phyloP scores from a whole-genome alignment of 2,888 invertebrate genomes.

The Cryptus viduatorius region DNA sequence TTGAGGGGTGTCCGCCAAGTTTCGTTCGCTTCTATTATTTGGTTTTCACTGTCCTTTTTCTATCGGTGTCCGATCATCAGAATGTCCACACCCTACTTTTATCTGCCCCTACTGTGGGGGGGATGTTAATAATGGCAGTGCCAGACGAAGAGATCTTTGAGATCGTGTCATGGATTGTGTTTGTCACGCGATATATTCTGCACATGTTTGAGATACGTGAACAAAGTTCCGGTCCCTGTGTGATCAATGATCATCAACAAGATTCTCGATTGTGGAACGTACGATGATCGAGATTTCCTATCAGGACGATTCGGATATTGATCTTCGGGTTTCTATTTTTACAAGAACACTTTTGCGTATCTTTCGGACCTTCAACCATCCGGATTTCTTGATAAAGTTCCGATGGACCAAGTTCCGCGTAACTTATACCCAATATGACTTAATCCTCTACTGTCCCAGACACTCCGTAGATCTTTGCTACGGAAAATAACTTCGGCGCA shows the following conservation, averaged over 20 bases:
- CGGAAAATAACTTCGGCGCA: neutral
- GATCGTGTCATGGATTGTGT: slow-evolving; percentile 7
- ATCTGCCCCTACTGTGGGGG: slow-evolving; percentile 2
- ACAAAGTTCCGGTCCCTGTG: slow-evolving; percentile 35
- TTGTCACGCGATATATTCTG: slow-evolving; percentile 10
- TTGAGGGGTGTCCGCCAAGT: slow-evolving; percentile 17
- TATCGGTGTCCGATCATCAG: slow-evolving; percentile 42
- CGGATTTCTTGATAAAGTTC: neutral
- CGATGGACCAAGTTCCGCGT: neutral
- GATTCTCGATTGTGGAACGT: slow-evolving; percentile 13
- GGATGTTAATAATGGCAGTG: slow-evolving; percentile 29
- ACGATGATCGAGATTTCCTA: slow-evolving; percentile 1
- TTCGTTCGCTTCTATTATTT: slow-evolving; percentile 57
- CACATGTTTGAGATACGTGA: slow-evolving; percentile 39
- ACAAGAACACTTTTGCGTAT: neutral
- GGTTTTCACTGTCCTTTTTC: slow-evolving; percentile 22
- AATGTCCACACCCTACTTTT: slow-evolving; percentile 29
- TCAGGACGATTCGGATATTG: neutral
- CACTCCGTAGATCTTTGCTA: neutral
- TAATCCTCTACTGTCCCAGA: neutral
- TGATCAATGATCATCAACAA: slow-evolving; percentile 39
- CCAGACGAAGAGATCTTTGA: slow-evolving; percentile 1
- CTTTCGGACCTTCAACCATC: neutral
- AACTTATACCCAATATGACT: neutral
- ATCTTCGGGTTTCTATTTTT: neutral